These are phyloP conservation scores for Tetropium fuscum DNA, from an alignment of 2,888 invertebrate species.

Conservation along the genomic window DNA sequence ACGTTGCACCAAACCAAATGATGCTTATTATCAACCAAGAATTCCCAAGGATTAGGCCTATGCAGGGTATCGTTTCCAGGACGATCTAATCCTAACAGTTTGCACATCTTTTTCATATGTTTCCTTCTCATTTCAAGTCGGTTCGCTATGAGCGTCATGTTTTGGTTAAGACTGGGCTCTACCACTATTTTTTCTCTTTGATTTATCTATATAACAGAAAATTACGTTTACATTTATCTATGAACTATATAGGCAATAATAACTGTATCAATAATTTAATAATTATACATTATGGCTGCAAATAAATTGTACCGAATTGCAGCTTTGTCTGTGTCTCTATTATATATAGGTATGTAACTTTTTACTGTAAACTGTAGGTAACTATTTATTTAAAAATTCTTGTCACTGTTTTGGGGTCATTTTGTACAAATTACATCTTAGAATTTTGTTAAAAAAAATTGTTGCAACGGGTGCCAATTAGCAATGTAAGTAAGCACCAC, in stretches of 20 bases:
- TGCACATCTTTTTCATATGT: slow-evolving; percentile 72
- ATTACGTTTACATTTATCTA: too few species aligned
- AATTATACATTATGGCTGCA: background rate
- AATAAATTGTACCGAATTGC: background rate
- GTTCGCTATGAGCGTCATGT: slow-evolving; percentile 71
- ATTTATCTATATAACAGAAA: slow-evolving; percentile 40
- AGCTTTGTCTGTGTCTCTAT: too few species aligned
- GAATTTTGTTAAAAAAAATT: too few species aligned
- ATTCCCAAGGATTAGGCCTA: slow-evolving; percentile 88
- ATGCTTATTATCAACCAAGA: slow-evolving; percentile 82
- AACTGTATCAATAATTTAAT: background rate
- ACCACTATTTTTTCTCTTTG: slow-evolving; percentile 18
- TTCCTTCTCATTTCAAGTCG: slow-evolving; percentile 72
- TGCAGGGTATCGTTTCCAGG: slow-evolving; percentile 71
- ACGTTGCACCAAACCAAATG: slow-evolving; percentile 88
- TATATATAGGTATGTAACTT: too few species aligned
- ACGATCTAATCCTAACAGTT: slow-evolving; percentile 71
- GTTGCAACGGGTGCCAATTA: too few species aligned
- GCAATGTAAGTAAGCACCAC: too few species aligned
- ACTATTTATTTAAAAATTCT: too few species aligned
- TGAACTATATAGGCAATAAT: too few species aligned
- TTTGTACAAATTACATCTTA: too few species aligned
- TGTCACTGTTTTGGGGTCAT: too few species aligned
- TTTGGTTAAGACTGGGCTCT: slow-evolving; percentile 56
- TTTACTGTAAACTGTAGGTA: too few species aligned